A percentile compares a stretch with the other conserved stretches of the same genome.
Conservation (phyloP, 2,113 vertebrate genomes). For the Psilopsiagon aymara region DNA sequence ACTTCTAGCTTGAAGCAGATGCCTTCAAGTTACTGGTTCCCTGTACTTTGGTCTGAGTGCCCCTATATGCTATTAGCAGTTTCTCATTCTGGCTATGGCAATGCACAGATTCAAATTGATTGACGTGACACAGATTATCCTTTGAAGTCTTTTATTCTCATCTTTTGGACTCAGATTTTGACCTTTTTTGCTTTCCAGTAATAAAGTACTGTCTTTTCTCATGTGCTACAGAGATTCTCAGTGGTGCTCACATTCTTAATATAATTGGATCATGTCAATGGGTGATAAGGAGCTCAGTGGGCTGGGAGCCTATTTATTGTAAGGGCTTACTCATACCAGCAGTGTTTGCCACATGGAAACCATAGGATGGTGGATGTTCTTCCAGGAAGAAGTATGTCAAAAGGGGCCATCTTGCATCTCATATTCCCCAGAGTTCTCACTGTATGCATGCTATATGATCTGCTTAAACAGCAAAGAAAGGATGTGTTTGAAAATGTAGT, state of each 20-base stretch:
- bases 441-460: not conserved
- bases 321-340: not conserved
- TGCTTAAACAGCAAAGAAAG: not conserved
- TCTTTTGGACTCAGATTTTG: not conserved
- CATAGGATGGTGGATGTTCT: not conserved
- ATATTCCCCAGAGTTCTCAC: not conserved
- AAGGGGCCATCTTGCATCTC: not conserved
- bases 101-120: not conserved
- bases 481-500: not conserved
- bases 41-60: not conserved
- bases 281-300: not conserved
- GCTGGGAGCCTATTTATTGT: not conserved
- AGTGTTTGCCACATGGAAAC: not conserved
- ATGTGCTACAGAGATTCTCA: not conserved
- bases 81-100: not conserved
- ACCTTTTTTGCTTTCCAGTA: not conserved
- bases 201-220: not conserved
- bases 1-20: not conserved
- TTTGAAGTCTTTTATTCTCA: not conserved
- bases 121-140: not conserved
- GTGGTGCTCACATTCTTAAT: not conserved
- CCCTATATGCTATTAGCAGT: not conserved
- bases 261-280: not conserved
- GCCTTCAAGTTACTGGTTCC: not conserved
- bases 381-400: not conserved